These are phyloP conservation scores for Megalopta genalis DNA, from an alignment of 1,140 invertebrate species.

Conservation along the genomic window DNA sequence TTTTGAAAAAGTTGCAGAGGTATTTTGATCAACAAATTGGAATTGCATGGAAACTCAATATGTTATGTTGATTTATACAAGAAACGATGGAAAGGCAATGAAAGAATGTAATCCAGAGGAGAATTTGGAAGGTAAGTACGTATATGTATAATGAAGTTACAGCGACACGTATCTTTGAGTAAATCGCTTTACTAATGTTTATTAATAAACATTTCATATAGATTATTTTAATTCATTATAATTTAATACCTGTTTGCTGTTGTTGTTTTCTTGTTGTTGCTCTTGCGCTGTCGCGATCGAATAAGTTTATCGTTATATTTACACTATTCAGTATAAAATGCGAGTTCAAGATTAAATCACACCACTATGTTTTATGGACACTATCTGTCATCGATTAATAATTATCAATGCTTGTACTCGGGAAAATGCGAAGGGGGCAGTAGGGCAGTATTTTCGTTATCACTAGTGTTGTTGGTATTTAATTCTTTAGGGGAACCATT, in stretches of 20 bases:
- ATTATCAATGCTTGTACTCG: constrained; percentile 81
- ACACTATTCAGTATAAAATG: constrained; percentile 80
- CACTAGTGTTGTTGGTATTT: constrained; percentile 78
- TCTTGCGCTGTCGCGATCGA: constrained; percentile 50
- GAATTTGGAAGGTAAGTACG: too few relatives aligned
- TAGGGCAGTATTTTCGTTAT: constrained; percentile 79
- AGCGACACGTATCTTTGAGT: constrained; percentile 49
- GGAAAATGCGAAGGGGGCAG: constrained; percentile 79
- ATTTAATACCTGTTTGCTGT: constrained; percentile 68
- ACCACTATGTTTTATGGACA: constrained; percentile 74
- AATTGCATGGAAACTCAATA: too few relatives aligned
- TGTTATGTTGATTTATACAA: too few relatives aligned
- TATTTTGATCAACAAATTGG: too few relatives aligned
- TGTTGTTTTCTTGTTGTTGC: constrained; percentile 49
- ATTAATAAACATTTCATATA: constrained; percentile 75
- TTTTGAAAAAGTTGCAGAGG: too few relatives aligned
- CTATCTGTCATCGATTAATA: constrained; percentile 77
- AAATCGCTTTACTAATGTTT: constrained; percentile 73
- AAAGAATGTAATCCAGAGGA: too few relatives aligned
- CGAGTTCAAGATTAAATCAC: constrained; percentile 78
- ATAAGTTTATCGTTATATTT: constrained; percentile 77
- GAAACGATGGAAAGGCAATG: too few relatives aligned
- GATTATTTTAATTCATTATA: constrained; percentile 74
- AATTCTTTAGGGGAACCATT: constrained; percentile 75
- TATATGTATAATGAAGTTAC: too few relatives aligned